Base-by-base conservation (phyloP, 2,113 vertebrate species). In the Talpa occidentalis region DNA sequence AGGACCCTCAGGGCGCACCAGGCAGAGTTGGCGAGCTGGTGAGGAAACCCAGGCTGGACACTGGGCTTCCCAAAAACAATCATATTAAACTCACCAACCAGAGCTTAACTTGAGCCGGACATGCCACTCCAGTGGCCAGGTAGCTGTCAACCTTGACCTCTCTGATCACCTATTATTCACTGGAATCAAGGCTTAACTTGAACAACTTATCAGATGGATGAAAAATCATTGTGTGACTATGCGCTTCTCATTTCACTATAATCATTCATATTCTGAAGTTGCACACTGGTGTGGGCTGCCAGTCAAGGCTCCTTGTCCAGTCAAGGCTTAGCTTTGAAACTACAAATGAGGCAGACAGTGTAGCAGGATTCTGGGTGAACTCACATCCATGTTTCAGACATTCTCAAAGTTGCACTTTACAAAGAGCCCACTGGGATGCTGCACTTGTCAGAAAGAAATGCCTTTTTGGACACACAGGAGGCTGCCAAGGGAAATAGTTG, bases 41-140 rank as follows among this genome's bases (percentile, higher is more conserved):
- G 8, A 62, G 62, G 49, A 32, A 6, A 17, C 52, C 69, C 10
- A 28, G 30, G 12, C 19, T 16, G 19, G 32, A 42, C 4, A 5
- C 35, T 7, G 12, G 60, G n/a, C n/a, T 82, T 52, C 17, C 62
- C 30, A 69, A 59, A 4, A 24, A 42, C 49, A 60, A 28, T 22
- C 62, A 42, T 4, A 9, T 22, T n/a, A 35, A 85, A 26, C 44
- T 85, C 64, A 62, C 30, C 22, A 24, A 72, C 22, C 3, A 0
- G 44, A 64, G 15, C 37, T 19, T 54, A 69, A 59, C 5, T 15
- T 59, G 59, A 12, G 7, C 16, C 16, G 0, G 19, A 30, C 26
- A 24, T 5, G 15, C 62, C 70, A 40, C 37, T 42, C 52, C 44
- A 2, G 11, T 0, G 8, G 40, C 52, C 6, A 0, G 5, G 16